A percentile compares a stretch with the other conserved stretches of the same genome.
phyloP scores from a whole-genome alignment of 2,888 invertebrate genomes.

The Orgyia antiqua region DNA sequence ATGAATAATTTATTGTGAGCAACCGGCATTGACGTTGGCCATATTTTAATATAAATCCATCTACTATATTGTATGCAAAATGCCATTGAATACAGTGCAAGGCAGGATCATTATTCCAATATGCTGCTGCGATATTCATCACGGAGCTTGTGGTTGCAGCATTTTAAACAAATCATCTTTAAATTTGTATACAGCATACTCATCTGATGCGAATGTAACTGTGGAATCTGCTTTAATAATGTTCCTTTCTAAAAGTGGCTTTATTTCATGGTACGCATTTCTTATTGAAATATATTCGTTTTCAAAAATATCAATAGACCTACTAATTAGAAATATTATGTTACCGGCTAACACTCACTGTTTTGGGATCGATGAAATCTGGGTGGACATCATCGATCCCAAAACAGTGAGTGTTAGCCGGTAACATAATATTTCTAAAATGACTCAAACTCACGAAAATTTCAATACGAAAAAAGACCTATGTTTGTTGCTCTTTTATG shows the following conservation, averaged over 20 bases:
- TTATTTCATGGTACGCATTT: too few species aligned
- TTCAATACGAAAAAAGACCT: too few species aligned
- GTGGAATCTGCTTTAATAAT: slow-evolving; percentile 25
- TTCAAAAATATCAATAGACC: not conserved
- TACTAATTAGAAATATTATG: too few species aligned
- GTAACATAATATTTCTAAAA: too few species aligned
- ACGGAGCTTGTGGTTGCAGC: slow-evolving; percentile 57
- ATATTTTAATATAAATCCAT: slow-evolving; percentile 78
- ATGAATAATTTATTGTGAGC: slow-evolving; percentile 76
- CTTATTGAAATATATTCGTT: too few species aligned
- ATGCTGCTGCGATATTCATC: slow-evolving; percentile 74
- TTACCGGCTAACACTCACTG: too few species aligned
- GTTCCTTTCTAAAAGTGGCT: slow-evolving; percentile 26
- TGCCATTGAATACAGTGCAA: slow-evolving; percentile 75
- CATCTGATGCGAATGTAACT: slow-evolving; percentile 33
- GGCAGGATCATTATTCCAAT: slow-evolving; percentile 75
- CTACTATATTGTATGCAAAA: slow-evolving; percentile 78
- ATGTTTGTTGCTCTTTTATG: too few species aligned
- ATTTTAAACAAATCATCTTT: slow-evolving; percentile 78
- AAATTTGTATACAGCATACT: slow-evolving; percentile 33
- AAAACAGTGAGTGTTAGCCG: too few species aligned
- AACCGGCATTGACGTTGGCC: slow-evolving; percentile 72
- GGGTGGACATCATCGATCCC: too few species aligned
- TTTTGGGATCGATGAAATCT: too few species aligned
- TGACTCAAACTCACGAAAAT: too few species aligned